Base-by-base conservation (phyloP, 1,140 invertebrate genomes). In the Bombyx mori region DNA sequence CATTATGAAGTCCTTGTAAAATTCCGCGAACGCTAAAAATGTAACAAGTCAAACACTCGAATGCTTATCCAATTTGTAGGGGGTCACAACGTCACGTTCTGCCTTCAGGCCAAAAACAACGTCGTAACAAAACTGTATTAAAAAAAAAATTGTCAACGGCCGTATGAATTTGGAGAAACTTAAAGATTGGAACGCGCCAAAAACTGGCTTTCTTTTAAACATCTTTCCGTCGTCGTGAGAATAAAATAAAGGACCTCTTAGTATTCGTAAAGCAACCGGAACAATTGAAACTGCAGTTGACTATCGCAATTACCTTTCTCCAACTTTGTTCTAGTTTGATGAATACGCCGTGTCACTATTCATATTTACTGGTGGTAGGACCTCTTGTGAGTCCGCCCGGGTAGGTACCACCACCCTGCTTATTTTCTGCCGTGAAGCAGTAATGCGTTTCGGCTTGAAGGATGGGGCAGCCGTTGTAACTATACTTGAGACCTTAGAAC, bases 141-240 rank as follows among this genome's bases (percentile, higher is more conserved):
- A 77, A 79, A 73, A 76, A 35, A 2, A 5, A 35, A 74, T 69
- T 76, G 75, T 76, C 71, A 75, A 67, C 75, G 70, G 53, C 68
- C 66, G 77, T 65, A 56, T 67, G 60, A 64, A 68, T 77, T 77
- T 77, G 66, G 61, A 54, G 56, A 70, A 73, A 73, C 75, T 79
- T 71, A 78, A 61, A 75, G 74, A 71, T 68, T 69, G 64, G 68
- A 80, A 76, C 71, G 63, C 66, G 71, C 65, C 26, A 78, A 74
- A 77, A 78, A 74, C 68, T 66, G 71, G 63, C 74, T 71, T 77
- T 79, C 66, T 63, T 77, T 78, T 71, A 72, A 75, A 79, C 73
- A 81, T 62, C 67, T 72, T 73, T 75, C 73, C 60, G 59, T 54
- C 60, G 59, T 54, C 61, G 58, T 67, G 70, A 65, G 63, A 69